phyloP scores from a whole-genome alignment of 2,113 vertebrate genomes.

The Myotis lucifugus region DNA sequence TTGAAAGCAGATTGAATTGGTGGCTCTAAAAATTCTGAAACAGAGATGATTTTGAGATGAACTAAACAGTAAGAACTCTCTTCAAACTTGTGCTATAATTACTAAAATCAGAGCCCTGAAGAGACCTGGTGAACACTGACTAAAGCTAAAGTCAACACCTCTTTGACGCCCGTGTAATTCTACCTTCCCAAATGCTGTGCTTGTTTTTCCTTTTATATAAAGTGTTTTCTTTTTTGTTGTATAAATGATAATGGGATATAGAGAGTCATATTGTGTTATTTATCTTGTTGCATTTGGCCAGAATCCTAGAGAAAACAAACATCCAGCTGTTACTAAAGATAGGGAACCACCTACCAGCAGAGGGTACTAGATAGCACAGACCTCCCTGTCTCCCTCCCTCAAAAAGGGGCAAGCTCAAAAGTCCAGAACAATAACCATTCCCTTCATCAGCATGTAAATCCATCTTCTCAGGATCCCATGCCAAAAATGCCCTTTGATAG shows the following conservation, averaged over 20 bases:
- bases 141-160: too few species aligned
- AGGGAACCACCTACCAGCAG: neutral
- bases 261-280: neutral
- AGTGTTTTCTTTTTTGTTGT: neutral
- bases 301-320: constrained; percentile 23
- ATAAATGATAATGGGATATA: neutral
- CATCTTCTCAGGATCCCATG: neutral
- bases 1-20: neutral
- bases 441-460: neutral
- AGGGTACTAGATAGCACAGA: neutral
- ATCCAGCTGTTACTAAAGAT: neutral
- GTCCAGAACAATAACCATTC: neutral
- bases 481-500: neutral
- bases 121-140: too few species aligned
- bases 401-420: neutral
- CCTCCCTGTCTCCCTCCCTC: neutral
- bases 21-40: constrained; percentile 33
- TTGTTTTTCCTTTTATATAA: neutral
- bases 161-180: neutral
- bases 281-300: neutral
- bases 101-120: neutral
- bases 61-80: neutral
- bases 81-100: neutral
- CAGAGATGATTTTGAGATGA: neutral
- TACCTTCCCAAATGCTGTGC: neutral